These are phyloP conservation scores for Micoletzkya japonica DNA, from an alignment of 2,888 invertebrate species.

Conservation along the genomic window DNA sequence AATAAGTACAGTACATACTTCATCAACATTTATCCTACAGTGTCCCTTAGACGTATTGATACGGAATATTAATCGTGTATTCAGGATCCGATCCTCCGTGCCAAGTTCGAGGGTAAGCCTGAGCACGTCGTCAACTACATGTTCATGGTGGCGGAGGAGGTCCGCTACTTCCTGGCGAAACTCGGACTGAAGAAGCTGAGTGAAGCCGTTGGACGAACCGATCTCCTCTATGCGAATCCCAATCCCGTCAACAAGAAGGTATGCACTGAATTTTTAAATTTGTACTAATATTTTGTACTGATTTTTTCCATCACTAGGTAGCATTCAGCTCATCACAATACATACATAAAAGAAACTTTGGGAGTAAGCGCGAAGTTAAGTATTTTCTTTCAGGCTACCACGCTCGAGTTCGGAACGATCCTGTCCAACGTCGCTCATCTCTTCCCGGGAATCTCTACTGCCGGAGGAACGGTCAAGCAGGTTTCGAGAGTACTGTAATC, in stretches of 20 bases:
- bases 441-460: conserved; percentile 85
- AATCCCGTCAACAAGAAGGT: conserved; percentile 73
- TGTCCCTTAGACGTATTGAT: conserved; percentile 4
- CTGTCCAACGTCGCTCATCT: conserved; percentile 86
- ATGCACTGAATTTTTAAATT: too few relatives aligned
- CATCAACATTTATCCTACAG: neutral
- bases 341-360: neutral
- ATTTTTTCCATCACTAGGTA: neutral
- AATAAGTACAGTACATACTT: too few relatives aligned
- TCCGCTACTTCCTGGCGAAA: conserved; percentile 85
- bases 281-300: neutral
- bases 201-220: conserved; percentile 80
- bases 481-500: conserved; percentile 74
- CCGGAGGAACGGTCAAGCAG: conserved; percentile 82
- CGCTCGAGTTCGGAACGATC: conserved; percentile 82
- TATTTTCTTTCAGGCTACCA: too few relatives aligned
- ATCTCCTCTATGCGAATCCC: conserved; percentile 77
- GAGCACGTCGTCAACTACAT: conserved; percentile 96
- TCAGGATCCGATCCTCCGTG: conserved; percentile 84
- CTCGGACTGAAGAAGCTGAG: conserved; percentile 77
- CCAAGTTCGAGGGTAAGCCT: conserved; percentile 95
- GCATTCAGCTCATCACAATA: neutral
- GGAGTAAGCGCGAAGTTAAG: conserved; percentile 68
- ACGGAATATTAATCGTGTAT: conserved; percentile 8
- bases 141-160: conserved; percentile 96